Conservation (phyloP, 1,140 invertebrate genomes). For the Drosophila setifemur region DNA sequence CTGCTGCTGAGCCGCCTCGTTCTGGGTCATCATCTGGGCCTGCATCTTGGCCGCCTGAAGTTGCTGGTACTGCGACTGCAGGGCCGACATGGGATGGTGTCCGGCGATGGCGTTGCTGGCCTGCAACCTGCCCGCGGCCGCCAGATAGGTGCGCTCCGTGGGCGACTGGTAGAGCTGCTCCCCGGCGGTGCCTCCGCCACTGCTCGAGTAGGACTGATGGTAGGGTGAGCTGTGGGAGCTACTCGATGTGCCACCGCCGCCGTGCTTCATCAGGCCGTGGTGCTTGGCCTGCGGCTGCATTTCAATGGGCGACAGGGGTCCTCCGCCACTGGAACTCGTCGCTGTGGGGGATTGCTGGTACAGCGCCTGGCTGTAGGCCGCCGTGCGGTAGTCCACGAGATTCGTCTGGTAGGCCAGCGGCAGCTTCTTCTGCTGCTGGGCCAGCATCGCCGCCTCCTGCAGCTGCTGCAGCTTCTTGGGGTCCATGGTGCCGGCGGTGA, state of each 20-base stretch:
- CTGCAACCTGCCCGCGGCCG: slow-evolving; percentile 82
- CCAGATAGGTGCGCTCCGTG: slow-evolving; percentile 76
- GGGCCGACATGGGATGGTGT: slow-evolving; percentile 82
- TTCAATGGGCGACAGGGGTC: slow-evolving; percentile 73
- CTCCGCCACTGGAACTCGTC: slow-evolving; percentile 62
- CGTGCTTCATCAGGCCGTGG: slow-evolving; percentile 63
- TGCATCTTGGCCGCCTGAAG: slow-evolving; percentile 86
- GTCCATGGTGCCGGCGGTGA: slow-evolving; percentile 86
- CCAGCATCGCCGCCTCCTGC: slow-evolving; percentile 62
- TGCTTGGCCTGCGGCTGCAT: slow-evolving; percentile 78
- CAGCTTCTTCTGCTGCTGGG: slow-evolving; percentile 82
- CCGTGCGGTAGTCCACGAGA: slow-evolving; percentile 73
- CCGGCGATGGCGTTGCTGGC: slow-evolving; percentile 82
- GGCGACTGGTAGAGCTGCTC: slow-evolving; percentile 80
- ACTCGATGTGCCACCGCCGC: slow-evolving; percentile 57
- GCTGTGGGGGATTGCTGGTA: slow-evolving; percentile 76
- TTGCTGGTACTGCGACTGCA: slow-evolving; percentile 84
- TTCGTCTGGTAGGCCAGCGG: slow-evolving; percentile 77
- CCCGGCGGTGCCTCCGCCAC: slow-evolving; percentile 39
- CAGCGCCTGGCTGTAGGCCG: slow-evolving; percentile 72
- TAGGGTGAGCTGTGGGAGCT: slow-evolving; percentile 77
- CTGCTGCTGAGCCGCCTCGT: slow-evolving; percentile 85
- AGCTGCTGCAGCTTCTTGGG: slow-evolving; percentile 85
- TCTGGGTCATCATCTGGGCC: slow-evolving; percentile 85
- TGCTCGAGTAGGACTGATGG: slow-evolving; percentile 74